Base-by-base conservation (phyloP, 2,888 invertebrate species). In the Mechanitis mazaeus region DNA sequence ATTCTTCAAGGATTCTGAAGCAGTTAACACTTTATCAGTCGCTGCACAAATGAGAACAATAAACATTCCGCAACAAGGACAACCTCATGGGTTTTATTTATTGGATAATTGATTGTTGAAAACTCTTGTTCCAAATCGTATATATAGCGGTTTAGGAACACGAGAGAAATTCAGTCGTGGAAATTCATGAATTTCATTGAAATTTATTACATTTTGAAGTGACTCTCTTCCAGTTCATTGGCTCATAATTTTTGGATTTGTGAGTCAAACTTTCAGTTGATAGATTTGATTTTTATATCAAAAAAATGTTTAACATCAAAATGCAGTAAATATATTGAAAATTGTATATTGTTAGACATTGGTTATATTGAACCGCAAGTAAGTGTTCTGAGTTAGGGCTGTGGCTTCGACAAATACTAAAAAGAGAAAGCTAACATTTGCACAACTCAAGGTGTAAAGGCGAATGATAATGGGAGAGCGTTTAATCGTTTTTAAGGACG, bases 361-460 rank as follows among this genome's bases (percentile, higher is more conserved):
- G 6, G 28, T 31, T 50, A n/a, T 28, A 31, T 50, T 31, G 31
- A 1, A 3, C 7, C 35, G 35, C 9, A 2, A n/a, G 2, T 45
- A 31, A 42, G 20, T 12, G 28, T 20, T n/a, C 3, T 54, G 56
- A 63, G 63, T 59, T 60, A 42, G 56, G 56, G 46, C 50, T 3
- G 45, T 63, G 53, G 56, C 61, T 50, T 59, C 61, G n/a, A 60
- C 50, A 61, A 58, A 58, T 56, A 57, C 50, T 67, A 60, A 63
- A 68, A 71, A 69, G 70, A 68, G 73, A 72, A 72, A 73, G 73
- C 68, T 47, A 53, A 55, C 60, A 67, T 63, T 70, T 69, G 64
- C 69, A 71, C 68, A 69, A 68, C 65, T 64, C 50, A 64, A 59
- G 66, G 67, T 68, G 67, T 67, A 66, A 67, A 70, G 65, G 66